Base-by-base conservation (phyloP, 2,113 vertebrate genomes). In the Sciurus niger region DNA sequence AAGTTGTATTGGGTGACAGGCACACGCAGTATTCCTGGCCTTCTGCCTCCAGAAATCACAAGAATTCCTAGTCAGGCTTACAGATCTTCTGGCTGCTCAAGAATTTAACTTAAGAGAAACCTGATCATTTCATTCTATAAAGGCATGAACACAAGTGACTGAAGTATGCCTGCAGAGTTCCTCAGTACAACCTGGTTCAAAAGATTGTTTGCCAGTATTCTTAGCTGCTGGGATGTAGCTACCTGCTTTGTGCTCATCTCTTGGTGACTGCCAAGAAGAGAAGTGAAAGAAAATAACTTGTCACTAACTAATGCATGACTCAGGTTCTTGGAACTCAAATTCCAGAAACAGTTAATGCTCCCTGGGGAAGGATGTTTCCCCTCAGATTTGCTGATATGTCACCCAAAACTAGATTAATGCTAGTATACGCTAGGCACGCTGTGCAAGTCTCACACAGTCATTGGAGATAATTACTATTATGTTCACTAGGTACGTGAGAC, bases 121-220 rank as follows among this genome's bases (percentile, higher is more conserved):
- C 22, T 84, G 30, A 89, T 51, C 14, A 68, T 79, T 86, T 89
- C 51, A 46, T 77, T 85, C n/a, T 2, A 6, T 84, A 32, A 88
- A 32, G 17, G 2, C 48, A 34, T 34, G 67, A 43, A 84, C 80
- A 11, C 48, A 53, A 84, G 67, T 70, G 46, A 40, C 67, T 77
- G n/a, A 88, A 78, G 6, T 14, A 18, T 28, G 28, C 46, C 40
- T 17, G 9, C 4, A 16, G 46, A 60, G 10, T 60, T 79, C 65
- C 58, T 90, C 40, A 51, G 74, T 86, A 40, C 53, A 53, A 60
- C 63, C 55, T 17, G 80, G 63, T 96, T 96, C 34, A 84, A 53
- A 91, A 95, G 79, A 90, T 70, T 89, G n/a, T 84, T 84, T 25
- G 68, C 65, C 78, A 34, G 91, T 95, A 92, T 96, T 92, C 46